phyloP scores from a whole-genome alignment of 2,888 invertebrate genomes.

The Diarsia rubi region DNA sequence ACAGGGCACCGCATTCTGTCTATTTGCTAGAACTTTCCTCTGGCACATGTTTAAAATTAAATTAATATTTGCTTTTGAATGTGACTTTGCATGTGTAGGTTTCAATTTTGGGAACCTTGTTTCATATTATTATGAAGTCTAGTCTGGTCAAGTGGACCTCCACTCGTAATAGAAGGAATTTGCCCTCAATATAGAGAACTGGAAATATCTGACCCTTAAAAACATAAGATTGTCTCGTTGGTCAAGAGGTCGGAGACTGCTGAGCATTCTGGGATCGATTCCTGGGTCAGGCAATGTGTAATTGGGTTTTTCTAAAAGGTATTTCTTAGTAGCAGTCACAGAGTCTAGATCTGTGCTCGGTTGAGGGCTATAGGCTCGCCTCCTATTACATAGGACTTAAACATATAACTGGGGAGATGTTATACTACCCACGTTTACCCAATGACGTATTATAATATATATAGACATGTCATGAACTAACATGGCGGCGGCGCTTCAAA shows the following conservation, averaged over 20 bases:
- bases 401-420: background rate
- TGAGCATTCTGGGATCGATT: background rate
- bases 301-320: background rate
- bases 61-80: conserved; percentile 50
- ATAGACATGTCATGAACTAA: no score
- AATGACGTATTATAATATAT: no score
- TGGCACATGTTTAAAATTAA: conserved; percentile 53
- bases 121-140: background rate
- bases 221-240: background rate
- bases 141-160: conserved; percentile 4
- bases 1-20: conserved; percentile 43
- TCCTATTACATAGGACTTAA: background rate
- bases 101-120: conserved; percentile 18
- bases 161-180: background rate
- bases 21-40: conserved; percentile 48
- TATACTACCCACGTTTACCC: no score
- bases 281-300: background rate
- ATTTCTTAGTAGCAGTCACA: background rate
- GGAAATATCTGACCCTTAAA: background rate
- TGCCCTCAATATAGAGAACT: background rate
- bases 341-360: background rate
- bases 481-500: no score
- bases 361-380: background rate
- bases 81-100: conserved; percentile 25
- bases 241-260: background rate